Base-by-base conservation (phyloP, 2,888 invertebrate genomes). In the Cryptocephalus moraei region DNA sequence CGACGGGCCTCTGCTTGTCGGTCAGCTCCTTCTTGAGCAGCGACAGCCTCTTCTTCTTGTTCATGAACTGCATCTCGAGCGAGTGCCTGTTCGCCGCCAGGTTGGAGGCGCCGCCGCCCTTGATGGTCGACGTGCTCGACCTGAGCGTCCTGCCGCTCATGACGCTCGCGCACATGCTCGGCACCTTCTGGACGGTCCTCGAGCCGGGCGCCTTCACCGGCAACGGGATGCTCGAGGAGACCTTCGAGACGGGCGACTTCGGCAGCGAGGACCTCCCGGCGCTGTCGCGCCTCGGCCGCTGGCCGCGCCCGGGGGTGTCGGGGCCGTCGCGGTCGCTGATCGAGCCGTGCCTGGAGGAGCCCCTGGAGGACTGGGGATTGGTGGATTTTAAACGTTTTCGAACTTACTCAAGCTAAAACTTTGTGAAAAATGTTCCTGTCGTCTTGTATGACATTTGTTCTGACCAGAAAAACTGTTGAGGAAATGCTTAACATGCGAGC, bases 31-130 rank as follows among this genome's bases (percentile, higher is more conserved):
- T 63, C 22, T 63, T 65, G 42, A 69, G 45, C 38, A 53, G 50
- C 1, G 60, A 47, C 33, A 67, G 54, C n/a, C 62, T 57, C 50
- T 65, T 66, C 51, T 66, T 67, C 51, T 68, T 70, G 48, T 61
- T 62, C 11, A 62, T 46, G 49, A 69, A 70, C 50, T 68, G 67
- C 12, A 64, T 56, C 52, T 70, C 69, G 10, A 68, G 48, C 8
- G 62, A 61, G 45, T 63, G 62, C 45, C 59, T 62, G 50, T 59
- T 62, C 11, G 49, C 45, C 4, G 48, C 47, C 33, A 46, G 44
- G 32, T 34, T 50, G 1, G n/a, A n/a, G n/a, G 50, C 40, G 13
- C n/a, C 4, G 22, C 10, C 12, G 9, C 51, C 46, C 41, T 42
- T 51, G 11, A 48, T 13, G 0, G 55, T 39, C 12, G 50, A 40